These are phyloP conservation scores for Botrylloides violaceus DNA, from an alignment of 23 tunicate genomes.

Conservation along the genomic window DNA sequence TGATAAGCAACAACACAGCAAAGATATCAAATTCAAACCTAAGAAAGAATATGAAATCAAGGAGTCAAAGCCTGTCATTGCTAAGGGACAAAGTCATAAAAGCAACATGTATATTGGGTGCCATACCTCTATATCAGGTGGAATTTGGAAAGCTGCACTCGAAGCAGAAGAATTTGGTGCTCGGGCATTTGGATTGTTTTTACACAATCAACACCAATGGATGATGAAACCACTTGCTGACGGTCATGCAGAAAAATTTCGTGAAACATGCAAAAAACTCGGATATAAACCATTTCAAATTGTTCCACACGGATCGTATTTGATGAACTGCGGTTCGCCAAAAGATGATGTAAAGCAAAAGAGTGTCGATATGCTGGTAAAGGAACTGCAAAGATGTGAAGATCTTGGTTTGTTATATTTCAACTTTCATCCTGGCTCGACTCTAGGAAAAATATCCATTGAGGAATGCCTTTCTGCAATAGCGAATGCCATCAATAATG, in stretches of 20 bases:
- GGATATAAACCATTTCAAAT: slow-evolving; percentile 10
- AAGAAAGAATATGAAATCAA: no score
- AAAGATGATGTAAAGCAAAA: slow-evolving; percentile 14
- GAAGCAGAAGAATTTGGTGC: slow-evolving; percentile 17
- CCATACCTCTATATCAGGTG: slow-evolving; percentile 27
- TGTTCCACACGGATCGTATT: slow-evolving; percentile 27
- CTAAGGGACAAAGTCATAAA: not conserved
- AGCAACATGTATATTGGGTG: slow-evolving; percentile 13
- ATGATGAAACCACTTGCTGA: slow-evolving; percentile 14
- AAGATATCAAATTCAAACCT: no score
- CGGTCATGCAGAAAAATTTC: slow-evolving; percentile 2
- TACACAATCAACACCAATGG: slow-evolving; percentile 23
- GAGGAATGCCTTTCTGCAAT: slow-evolving; percentile 8
- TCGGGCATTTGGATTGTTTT: slow-evolving; percentile 13
- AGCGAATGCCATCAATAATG: slow-evolving; percentile 20
- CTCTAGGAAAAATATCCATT: slow-evolving; percentile 17
- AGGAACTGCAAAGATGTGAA: slow-evolving; percentile 24
- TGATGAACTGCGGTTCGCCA: slow-evolving; percentile 24
- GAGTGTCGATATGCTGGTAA: slow-evolving; percentile 12
- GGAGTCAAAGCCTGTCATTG: not conserved
- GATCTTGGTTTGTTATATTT: slow-evolving; percentile 11
- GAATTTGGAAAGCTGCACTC: slow-evolving; percentile 15
- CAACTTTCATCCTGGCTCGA: slow-evolving; percentile 25
- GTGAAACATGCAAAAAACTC: slow-evolving; percentile 12
- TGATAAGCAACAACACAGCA: no score